phyloP scores from a whole-genome alignment of 2,888 invertebrate genomes.

The Drosophila algonquin region DNA sequence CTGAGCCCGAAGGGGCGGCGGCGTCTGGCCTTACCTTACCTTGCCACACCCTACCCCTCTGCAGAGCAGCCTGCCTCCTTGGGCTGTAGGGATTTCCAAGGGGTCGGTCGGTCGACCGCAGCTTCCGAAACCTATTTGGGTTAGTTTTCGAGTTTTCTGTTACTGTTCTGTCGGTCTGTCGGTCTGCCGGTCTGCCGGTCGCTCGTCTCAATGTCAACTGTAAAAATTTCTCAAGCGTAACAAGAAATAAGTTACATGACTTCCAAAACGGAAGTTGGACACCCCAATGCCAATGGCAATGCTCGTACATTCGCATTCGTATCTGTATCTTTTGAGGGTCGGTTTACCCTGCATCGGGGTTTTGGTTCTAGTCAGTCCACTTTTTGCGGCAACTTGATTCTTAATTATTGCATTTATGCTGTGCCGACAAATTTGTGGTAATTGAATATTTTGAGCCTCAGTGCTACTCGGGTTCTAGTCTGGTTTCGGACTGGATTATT shows the following conservation, averaged over 20 bases:
- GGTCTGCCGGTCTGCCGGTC: slow-evolving; percentile 44
- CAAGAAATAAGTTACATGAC: slow-evolving; percentile 76
- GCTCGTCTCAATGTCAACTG: slow-evolving; percentile 79
- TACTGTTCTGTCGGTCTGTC: slow-evolving; percentile 70
- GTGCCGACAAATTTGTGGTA: slow-evolving; percentile 78
- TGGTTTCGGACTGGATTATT: slow-evolving; percentile 43
- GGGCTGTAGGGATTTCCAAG: neutral
- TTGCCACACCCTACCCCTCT: no score
- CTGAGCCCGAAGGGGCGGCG: neutral
- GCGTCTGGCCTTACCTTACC: neutral
- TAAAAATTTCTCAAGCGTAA: slow-evolving; percentile 77
- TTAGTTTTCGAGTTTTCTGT: slow-evolving; percentile 70
- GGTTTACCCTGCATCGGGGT: slow-evolving; percentile 23
- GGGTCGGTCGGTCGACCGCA: slow-evolving; percentile 71
- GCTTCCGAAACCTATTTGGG: slow-evolving; percentile 83
- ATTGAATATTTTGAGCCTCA: slow-evolving; percentile 69
- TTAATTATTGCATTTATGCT: slow-evolving; percentile 77
- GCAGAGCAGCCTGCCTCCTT: neutral
- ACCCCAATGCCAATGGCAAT: slow-evolving; percentile 3
- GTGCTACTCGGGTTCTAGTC: slow-evolving; percentile 28
- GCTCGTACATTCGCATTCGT: slow-evolving; percentile 6
- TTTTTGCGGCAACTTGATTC: slow-evolving; percentile 68
- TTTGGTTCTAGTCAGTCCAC: slow-evolving; percentile 38
- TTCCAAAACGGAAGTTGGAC: slow-evolving; percentile 61
- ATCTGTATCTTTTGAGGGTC: slow-evolving; percentile 24